phyloP scores from a whole-genome alignment of 2,888 invertebrate genomes.

The Siphonodentalium dalli region DNA sequence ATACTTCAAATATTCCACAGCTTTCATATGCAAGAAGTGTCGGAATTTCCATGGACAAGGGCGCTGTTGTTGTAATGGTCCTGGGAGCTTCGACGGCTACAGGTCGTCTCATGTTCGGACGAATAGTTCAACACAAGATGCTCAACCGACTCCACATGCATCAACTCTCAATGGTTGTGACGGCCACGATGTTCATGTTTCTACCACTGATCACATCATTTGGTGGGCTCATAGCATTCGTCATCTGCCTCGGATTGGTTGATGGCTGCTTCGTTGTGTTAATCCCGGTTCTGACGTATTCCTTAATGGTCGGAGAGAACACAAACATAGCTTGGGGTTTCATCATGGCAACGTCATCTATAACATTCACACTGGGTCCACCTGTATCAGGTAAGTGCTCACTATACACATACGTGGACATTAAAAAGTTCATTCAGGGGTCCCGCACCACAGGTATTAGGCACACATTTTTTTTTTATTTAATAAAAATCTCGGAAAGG shows the following conservation, averaged over 20 bases:
- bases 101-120: conserved; percentile 49
- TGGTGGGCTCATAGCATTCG: conserved; percentile 37
- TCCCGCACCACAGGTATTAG: no score
- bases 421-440: no score
- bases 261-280: conserved; percentile 55
- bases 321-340: conserved; percentile 52
- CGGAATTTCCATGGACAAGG: conserved; percentile 40
- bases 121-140: conserved; percentile 40
- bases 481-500: no score
- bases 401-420: no score
- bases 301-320: conserved; percentile 43
- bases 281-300: conserved; percentile 44
- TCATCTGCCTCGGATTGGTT: conserved; percentile 41
- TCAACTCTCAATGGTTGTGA: conserved; percentile 51
- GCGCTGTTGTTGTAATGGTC: conserved; percentile 43
- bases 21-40: conserved; percentile 46
- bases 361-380: conserved; percentile 52
- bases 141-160: conserved; percentile 50
- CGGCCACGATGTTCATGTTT: conserved; percentile 45
- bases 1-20: no score
- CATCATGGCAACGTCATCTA: conserved; percentile 40
- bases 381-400: conserved; percentile 51
- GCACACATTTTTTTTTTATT: no score
- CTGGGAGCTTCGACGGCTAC: conserved; percentile 46
- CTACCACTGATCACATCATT: conserved; percentile 45